Evolutionary conservation across 2,888 invertebrate genomes (phyloP), one percentile per base, ranked within the genome.

Genomic region (Diplolepis rosae): DNA sequence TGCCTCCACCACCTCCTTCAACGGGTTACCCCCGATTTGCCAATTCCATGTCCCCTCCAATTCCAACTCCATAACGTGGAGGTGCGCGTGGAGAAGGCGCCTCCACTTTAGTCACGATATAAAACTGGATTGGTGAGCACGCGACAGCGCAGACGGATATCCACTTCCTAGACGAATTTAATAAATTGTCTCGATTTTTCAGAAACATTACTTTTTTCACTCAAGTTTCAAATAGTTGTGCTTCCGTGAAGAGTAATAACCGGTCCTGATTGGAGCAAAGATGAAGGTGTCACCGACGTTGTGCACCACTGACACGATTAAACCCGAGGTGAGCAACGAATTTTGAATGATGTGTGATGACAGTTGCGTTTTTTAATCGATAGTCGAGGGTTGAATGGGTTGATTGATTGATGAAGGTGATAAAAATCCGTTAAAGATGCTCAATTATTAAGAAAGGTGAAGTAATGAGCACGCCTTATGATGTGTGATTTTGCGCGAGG

Each of bases 231-330:
- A 13, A 1, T 7, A n/a, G 6, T 4, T 11, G 48, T 50, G 66
- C 32, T 27, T 18, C 7, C 15, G 48, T 22, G 35, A 48, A 32
- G 66, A 30, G 48, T n/a, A 5, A 30, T 13, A 32, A 66, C 2
- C 13, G 28, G 32, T 48, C 27, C 28, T 30, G 30, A 28, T 3
- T 28, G 11, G 15, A 15, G 27, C 15, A 24, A 78, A 72, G 68
- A 88, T 87, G 87, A 87, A 87, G 82, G 85, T 84, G 80, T 81
- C 86, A 72, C 85, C 83, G 68, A 81, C 81, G 69, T 76, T 83
- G 68, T 77, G 80, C 51, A 78, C 77, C 68, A 84, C 78, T 71
- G 82, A 85, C 71, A 76, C 85, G 73, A 76, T 87, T 65, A 86
- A 83, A 74, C 85, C 84, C 68, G 87, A 88, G 88, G 88, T 88